Evolutionary conservation across 2,797 vertebrate genomes (phyloP), one percentile per base, ranked within the genome.

Genomic region (Sebastes jordani): DNA sequence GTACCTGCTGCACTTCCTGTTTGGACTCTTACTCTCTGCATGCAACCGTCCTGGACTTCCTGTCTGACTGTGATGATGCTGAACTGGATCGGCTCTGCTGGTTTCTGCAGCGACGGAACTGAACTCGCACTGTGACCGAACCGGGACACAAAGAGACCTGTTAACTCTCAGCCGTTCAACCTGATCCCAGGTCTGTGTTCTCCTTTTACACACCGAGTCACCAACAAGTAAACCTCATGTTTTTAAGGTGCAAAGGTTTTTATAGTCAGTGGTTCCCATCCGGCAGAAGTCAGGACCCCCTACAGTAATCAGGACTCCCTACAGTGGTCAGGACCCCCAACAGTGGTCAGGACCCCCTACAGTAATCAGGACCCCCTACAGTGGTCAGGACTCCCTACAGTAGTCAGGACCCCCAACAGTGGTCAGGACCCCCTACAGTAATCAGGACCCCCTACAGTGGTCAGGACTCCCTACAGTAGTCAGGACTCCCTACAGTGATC

Each of bases 41-140:
- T 95, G 94, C 95, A 89, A 92, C 90, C 83, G 49, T 92, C 91
- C 89, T 94, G 79, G 85, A 88, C 83, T 69, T 86, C 71, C 76
- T 82, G 76, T 85, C 64, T 70, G 83, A 87, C 74, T 77, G 78
- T 62, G 73, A 80, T 11, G 49, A 75, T 23, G 22, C 80, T 52
- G 59, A 80, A 42, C 27, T 4, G 11, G 74, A 66, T 56, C 2
- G 7, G 65, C 70, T 71, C 20, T 29, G 22, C 59, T 71, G 22
- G 22, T 22, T 42, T 42, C 63, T 59, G 61, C 34, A 36, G 34
- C 34, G 10, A 36, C 10, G 34, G 34, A 42, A 42, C 3, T 42
- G 38, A 70, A 80, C 38, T 79, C 59, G 78, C 85, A 92, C 90
- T 88, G 88, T 89, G 89, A 90, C 83, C 69, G 13, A 68, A 79